Base-by-base conservation (phyloP, 2,797 vertebrate species). In the Lemur catta region DNA sequence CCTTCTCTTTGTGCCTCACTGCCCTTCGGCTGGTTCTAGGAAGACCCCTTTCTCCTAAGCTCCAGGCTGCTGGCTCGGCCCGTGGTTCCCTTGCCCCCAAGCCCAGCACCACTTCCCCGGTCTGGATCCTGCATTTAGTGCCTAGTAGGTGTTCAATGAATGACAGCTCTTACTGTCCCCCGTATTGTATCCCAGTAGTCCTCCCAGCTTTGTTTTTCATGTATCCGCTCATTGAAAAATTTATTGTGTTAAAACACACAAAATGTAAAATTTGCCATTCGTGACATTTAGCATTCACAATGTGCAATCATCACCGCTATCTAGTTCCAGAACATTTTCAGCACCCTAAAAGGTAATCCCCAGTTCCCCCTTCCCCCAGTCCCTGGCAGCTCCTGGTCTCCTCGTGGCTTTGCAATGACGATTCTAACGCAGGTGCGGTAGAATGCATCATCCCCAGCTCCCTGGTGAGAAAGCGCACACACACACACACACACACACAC, bases 151-250 rank as follows among this genome's bases (percentile, higher is more conserved):
- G 6, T 28, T 61, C 63, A 14, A 0, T 18, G 50, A 63, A 13
- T n/a, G 30, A 61, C 1, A 0, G 0, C 26, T 28, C 1, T 80
- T 10, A 11, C 1, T 24, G 38, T 43, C 38, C 41, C 52, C 35
- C 14, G 2, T 35, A 75, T 92, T n/a, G 26, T 63, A 63, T 28
- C 14, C 24, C 33, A 26, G 9, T 17, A 38, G 46, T 76, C 59
- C 71, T 14, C 26, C 10, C 0, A 4, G 4, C 69, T 35, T 24
- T 89, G 76, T 84, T 22, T 26, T 48, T 24, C 52, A 26, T 2
- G 20, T 35, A 43, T n/a, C 9, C n/a, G 50, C 57, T 78, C 28
- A 33, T 18, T 87, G 41, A 50, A 91, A 78, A 38, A 26, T 14
- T 18, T 22, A 59, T 26, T 48, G 4, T 28, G n/a, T 75, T 65